These are phyloP conservation scores for Resseliella maxima DNA, from an alignment of 2,888 invertebrate genomes.

Conservation along the genomic window DNA sequence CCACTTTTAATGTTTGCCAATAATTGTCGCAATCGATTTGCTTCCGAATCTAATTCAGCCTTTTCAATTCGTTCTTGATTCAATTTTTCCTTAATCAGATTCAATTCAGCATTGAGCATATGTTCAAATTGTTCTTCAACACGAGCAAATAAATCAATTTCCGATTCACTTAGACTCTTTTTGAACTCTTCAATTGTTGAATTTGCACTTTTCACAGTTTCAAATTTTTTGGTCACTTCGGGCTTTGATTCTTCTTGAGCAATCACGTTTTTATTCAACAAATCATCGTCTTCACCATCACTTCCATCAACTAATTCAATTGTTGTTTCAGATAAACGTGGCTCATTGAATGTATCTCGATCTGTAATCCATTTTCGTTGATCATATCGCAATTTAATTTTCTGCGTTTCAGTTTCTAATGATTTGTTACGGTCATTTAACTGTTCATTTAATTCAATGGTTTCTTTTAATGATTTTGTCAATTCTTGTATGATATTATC, in stretches of 20 bases:
- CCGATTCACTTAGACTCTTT: conserved; percentile 61
- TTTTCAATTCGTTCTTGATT: conserved; percentile 59
- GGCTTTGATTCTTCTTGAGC: not conserved
- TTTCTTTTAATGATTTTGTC: conserved; percentile 77
- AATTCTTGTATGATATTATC: conserved; percentile 79
- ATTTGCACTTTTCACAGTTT: conserved; percentile 58
- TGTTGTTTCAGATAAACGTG: conserved; percentile 67
- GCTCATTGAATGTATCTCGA: conserved; percentile 63
- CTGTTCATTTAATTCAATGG: conserved; percentile 72
- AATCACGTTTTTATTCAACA: not conserved
- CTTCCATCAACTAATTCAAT: conserved; percentile 67
- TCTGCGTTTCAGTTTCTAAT: conserved; percentile 72
- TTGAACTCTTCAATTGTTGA: conserved; percentile 65
- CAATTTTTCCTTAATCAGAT: conserved; percentile 59
- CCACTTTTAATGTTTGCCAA: conserved; percentile 72
- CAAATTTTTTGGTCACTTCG: not conserved
- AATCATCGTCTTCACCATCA: conserved; percentile 62
- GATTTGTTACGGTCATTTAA: conserved; percentile 73
- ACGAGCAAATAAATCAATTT: conserved; percentile 60
- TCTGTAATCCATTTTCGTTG: conserved; percentile 63
- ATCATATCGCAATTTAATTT: conserved; percentile 68
- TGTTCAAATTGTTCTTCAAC: conserved; percentile 29
- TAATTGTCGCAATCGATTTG: conserved; percentile 69
- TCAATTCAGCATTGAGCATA: not conserved
- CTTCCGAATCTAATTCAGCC: conserved; percentile 59